Evolutionary conservation across 2,113 vertebrate genomes (phyloP), one percentile per base, ranked within the genome.

Genomic region (Herpetotheres cachinnans): DNA sequence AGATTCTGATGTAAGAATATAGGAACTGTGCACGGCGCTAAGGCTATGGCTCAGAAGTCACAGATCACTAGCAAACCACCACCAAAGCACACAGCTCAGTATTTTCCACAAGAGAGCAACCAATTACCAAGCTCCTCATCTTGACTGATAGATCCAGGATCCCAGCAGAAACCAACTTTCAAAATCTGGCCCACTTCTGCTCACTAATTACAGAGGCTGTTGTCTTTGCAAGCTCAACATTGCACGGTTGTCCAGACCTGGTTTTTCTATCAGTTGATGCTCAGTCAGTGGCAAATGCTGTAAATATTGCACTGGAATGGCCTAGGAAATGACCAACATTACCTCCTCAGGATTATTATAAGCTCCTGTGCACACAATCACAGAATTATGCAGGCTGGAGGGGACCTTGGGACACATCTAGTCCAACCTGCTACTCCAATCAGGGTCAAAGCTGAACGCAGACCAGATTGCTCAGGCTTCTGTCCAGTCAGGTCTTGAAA

Each of bases 21-120:
- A 65, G 71, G 34, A 92, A 21, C 63, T 71, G 72, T 59, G 69
- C 29, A 25, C 0, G 2, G 63, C 0, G 0, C 34, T n/a, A 74
- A 54, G 20, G 5, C 32, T 26, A 2, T 72, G 76, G 90, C 26
- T 89, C 77, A 25, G 34, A 56, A 54, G 61, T 67, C 82, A 20
- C n/a, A 83, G 44, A 61, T 82, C 65, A 58, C 42, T 13, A 65
- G 27, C 19, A 66, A 86, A 52, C 20, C 32, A 82, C 40, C 27
- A 78, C 30, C 36, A 40, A 88, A 71, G 56, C 25, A 69, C 49
- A 27, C 1, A 44, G 69, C 42, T 83, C 54, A 26, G 0, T 10
- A 26, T 56, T 69, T 77, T 66, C 32, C 36, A 61, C 30, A 26
- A 38, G 49, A 47, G 3, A 76, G 12, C 40, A 80, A 36, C 11